phyloP scores from a whole-genome alignment of 2,797 vertebrate genomes.

The Chloroceryle inda region DNA sequence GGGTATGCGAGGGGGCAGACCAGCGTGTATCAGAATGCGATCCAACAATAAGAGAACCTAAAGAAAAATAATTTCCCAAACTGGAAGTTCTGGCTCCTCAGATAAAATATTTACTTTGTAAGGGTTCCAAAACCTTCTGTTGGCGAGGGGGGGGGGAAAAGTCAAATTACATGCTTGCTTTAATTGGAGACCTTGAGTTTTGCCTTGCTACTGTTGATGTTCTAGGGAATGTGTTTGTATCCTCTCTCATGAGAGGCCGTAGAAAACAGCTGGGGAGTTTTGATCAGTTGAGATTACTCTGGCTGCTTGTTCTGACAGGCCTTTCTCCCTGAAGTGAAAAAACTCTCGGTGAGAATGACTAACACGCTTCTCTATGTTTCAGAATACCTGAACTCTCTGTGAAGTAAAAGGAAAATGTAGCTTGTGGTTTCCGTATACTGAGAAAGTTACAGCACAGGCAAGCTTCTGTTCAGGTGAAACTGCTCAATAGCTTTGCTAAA shows the following conservation, averaged over 20 bases:
- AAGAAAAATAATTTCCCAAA: not conserved
- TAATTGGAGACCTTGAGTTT: not conserved
- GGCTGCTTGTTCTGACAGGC: not conserved
- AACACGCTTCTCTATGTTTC: not conserved
- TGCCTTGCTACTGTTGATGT: not conserved
- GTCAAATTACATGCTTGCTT: not conserved
- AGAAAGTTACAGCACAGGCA: not conserved
- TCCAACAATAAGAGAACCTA: not conserved
- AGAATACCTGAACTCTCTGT: not conserved
- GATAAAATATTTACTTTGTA: not conserved
- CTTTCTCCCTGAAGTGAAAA: not conserved
- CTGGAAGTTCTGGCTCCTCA: conserved; percentile 21
- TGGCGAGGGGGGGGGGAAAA: not conserved
- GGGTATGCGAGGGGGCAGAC: not conserved
- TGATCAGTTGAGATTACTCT: not conserved
- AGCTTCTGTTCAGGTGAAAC: not conserved
- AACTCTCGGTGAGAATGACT: not conserved
- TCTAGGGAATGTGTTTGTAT: not conserved
- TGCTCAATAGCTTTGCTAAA: not conserved
- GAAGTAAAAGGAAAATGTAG: not conserved
- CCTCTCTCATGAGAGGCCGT: not conserved
- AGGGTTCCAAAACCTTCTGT: not conserved
- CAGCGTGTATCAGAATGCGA: not conserved
- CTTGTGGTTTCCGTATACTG: not conserved
- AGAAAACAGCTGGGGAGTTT: not conserved